These are phyloP conservation scores for Notodonta ziczac DNA, from an alignment of 2,888 invertebrate species.

Conservation along the genomic window DNA sequence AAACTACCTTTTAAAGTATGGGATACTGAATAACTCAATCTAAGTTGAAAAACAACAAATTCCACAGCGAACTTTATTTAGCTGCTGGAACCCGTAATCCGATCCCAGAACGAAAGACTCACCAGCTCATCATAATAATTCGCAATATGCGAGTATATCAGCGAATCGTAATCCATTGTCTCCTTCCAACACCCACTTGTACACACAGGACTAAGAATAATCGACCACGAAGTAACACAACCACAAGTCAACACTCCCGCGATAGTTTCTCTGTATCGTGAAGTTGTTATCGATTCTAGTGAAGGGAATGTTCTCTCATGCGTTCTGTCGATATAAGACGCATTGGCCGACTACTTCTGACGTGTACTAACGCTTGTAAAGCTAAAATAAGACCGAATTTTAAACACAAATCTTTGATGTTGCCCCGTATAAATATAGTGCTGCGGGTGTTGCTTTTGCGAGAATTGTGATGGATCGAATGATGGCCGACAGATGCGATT, in stretches of 20 bases:
- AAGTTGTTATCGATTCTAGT: conserved; percentile 40
- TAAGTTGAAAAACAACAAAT: background rate
- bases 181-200: conserved; percentile 38
- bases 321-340: conserved; percentile 78
- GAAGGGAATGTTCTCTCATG: conserved; percentile 50
- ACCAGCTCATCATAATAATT: conserved; percentile 87
- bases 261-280: background rate
- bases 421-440: conserved; percentile 63
- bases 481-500: conserved; percentile 7
- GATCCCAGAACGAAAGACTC: conserved; percentile 38
- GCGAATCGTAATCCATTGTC: conserved; percentile 87
- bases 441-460: conserved; percentile 2
- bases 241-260: conserved; percentile 31
- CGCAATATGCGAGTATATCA: conserved; percentile 86
- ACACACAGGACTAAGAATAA: conserved; percentile 28
- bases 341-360: conserved; percentile 78
- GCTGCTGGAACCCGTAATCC: background rate
- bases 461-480: background rate
- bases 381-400: conserved; percentile 86
- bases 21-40: background rate
- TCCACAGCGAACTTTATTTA: background rate
- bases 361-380: conserved; percentile 82
- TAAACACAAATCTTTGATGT: conserved; percentile 83
- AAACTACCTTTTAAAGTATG: too few relatives aligned
- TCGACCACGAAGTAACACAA: conserved; percentile 31